Base-by-base conservation (phyloP, 2,888 invertebrate genomes). In the Pyralis farinalis region DNA sequence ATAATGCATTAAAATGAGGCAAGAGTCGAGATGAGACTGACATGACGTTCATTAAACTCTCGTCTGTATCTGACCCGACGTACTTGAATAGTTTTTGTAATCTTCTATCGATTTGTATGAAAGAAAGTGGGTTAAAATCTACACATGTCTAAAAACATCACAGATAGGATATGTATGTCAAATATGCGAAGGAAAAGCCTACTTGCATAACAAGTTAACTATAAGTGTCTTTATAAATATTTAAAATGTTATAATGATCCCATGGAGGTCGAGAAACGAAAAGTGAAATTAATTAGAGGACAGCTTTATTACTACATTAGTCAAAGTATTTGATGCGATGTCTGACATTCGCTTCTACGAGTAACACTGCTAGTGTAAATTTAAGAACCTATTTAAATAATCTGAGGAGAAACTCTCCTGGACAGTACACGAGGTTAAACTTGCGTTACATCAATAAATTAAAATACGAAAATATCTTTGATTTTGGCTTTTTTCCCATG, bases 51-150 rank as follows among this genome's bases (percentile, higher is more conserved):
- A 65, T 68, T 56, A 58, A 56, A 53, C 47, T 51, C 56, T 49
- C 61, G 61, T 63, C 49, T 65, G 45, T 53, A 48, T 52, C 42
- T 42, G 55, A 49, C 55, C 30, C 53, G 50, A 56, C 53, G 53
- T 66, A 65, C 63, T 62, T 52, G 48, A 49, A 42, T 27, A 34
- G 25, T 42, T 45, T 33, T 42, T 39, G 42, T 37, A 40, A 42
- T 53, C 54, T 40, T 53, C 37, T 52, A 46, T 53, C 53, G 42
- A 57, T 55, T 52, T 59, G 46, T 49, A 37, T 44, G 40, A 49
- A 58, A 38, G 63, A 66, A 71, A 71, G 70, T 68, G 56, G 69
- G 68, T 53, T 66, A 62, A 46, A 48, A 46, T 45, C 47, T 49
- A 49, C 40, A 35, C 12, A 16, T 35, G 12, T 22, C 11, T n/a